Base-by-base conservation (phyloP, 2,113 vertebrate genomes). In the Gadus chalcogrammus region DNA sequence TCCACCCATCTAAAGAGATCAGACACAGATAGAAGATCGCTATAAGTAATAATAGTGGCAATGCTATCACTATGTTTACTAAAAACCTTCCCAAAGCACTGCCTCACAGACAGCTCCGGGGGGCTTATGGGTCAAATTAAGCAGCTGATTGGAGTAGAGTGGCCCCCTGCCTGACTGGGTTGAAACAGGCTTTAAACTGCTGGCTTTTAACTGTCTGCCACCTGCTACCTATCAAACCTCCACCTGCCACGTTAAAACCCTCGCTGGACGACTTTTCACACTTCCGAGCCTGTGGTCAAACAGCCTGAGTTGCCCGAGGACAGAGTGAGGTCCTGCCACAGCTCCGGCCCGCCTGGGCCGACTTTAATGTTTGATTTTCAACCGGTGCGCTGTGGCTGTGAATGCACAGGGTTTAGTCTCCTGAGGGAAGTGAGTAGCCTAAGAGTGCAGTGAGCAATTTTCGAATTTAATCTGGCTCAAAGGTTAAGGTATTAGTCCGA, bases 191-290 rank as follows among this genome's bases (percentile, higher is more conserved):
- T 17, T 58, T 17, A 58, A 70, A 79, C 38, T 22, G 18, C 71
- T 20, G 56, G 66, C 22, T 61, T 66, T 75, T 62, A 62, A 65
- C 69, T 67, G 78, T 83, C 79, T 75, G 69, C 77, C 82, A 87
- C 83, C 83, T 87, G 89, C 82, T 79, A 72, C 73, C 76, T 81
- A 81, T 88, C 76, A 87, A 82, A 77, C 76, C 67, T 76, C 80
- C 84, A 88, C 81, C 87, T 88, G 83, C 70, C 76, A 79, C 79
- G 75, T 80, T 82, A 89, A 90, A 84, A 69, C 58, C 28, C 69
- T 69, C 56, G 75, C 74, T 66, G 72, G 76, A 64, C 70, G 79
- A 67, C 48, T 35, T 78, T 79, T 75, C 72, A 72, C 76, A 60
- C 42, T 61, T 62, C 69, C 12, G 2, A 64, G 27, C 61, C 38